These are phyloP conservation scores for Stenodera caucasica DNA, from an alignment of 2,888 invertebrate species.

Conservation along the genomic window DNA sequence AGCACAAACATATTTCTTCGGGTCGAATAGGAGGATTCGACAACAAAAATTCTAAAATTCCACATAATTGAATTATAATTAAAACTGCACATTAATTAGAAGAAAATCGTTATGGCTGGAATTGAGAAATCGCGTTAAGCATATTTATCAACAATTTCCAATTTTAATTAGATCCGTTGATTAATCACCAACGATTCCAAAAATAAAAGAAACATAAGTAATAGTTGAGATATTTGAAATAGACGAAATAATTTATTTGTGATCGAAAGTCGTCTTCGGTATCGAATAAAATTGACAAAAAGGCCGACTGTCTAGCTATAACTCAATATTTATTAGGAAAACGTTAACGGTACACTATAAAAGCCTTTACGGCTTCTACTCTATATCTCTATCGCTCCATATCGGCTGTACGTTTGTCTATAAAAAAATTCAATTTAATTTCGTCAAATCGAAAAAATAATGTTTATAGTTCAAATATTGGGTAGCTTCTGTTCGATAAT, in stretches of 20 bases:
- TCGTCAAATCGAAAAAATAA: neutral
- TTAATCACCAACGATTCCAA: neutral
- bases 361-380: constrained; percentile 24
- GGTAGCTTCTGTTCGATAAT: neutral
- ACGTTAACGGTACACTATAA: constrained; percentile 26
- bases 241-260: neutral
- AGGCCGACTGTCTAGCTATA: constrained; percentile 22
- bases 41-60: neutral
- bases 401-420: neutral
- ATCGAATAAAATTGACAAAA: constrained; percentile 22
- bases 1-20: constrained; percentile 50
- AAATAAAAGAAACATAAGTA: too few species aligned
- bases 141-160: neutral
- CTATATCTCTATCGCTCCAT: neutral
- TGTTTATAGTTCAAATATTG: neutral
- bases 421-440: neutral
- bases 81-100: too few species aligned
- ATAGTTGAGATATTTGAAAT: neutral
- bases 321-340: constrained; percentile 30
- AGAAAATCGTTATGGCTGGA: too few species aligned
- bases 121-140: neutral
- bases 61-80: too few species aligned
- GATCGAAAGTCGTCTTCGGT: neutral
- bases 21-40: constrained; percentile 16
- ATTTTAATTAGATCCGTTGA: neutral